Evolutionary conservation across 2,888 invertebrate genomes (phyloP).

Genomic region (Tromatobia lineatoria): DNA sequence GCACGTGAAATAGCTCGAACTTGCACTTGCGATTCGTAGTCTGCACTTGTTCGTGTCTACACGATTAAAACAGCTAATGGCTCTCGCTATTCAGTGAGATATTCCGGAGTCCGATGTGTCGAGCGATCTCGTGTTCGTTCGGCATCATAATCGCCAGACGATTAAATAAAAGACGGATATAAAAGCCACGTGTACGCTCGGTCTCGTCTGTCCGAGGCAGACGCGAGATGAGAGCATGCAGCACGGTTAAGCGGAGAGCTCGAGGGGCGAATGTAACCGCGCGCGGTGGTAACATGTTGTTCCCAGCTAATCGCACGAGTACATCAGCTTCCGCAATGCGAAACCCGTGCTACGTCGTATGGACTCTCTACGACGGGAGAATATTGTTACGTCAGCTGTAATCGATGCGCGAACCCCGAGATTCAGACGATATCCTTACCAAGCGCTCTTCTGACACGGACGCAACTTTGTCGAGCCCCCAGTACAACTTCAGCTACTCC

Average conservation of each 20-base stretch:
- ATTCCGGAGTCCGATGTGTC: constrained; percentile 3
- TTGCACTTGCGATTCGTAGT: not conserved
- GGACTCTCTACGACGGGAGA: constrained; percentile 17
- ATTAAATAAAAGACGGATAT: constrained; percentile 64
- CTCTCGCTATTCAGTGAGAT: not conserved
- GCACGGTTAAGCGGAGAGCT: not conserved
- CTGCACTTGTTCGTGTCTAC: not conserved
- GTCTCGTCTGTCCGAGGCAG: constrained; percentile 18
- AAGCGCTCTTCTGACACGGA: not conserved
- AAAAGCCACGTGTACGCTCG: constrained; percentile 53
- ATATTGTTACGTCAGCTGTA: constrained; percentile 52
- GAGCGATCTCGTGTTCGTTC: constrained; percentile 30
- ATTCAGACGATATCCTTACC: constrained; percentile 8
- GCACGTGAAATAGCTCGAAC: not conserved
- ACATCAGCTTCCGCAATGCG: constrained; percentile 72
- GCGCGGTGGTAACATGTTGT: constrained; percentile 62
- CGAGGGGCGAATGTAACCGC: constrained; percentile 58
- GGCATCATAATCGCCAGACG: constrained; percentile 66
- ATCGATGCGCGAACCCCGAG: constrained; percentile 38
- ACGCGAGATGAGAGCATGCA: constrained; percentile 2
- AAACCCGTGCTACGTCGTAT: constrained; percentile 61
- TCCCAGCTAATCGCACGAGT: constrained; percentile 64
- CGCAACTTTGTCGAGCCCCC: not conserved
- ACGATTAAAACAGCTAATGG: not conserved
- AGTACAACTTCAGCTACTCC: not conserved